These are phyloP conservation scores for Ochropleura leucogaster DNA, from an alignment of 2,888 invertebrate species.

Conservation along the genomic window DNA sequence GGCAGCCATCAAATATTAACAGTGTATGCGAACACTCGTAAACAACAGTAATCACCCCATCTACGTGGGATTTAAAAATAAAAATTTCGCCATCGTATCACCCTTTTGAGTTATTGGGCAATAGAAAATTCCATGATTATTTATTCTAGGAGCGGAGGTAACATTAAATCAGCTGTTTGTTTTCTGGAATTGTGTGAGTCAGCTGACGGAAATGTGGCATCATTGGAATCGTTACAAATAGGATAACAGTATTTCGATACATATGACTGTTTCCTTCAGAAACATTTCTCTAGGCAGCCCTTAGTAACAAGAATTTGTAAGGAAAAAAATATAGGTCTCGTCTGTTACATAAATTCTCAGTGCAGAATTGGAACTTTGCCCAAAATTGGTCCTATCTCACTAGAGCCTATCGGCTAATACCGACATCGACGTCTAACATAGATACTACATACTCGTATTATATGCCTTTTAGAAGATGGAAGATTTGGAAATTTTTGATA, in stretches of 20 bases:
- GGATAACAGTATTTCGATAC: conserved; percentile 8
- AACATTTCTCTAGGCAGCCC: background rate
- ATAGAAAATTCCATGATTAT: conserved; percentile 58
- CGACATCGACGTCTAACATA: conserved; percentile 27
- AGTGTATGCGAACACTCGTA: conserved; percentile 64
- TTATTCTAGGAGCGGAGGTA: conserved; percentile 52
- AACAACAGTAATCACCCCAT: conserved; percentile 64
- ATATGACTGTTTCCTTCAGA: conserved; percentile 11
- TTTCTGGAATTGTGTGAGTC: conserved; percentile 58
- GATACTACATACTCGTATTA: conserved; percentile 1
- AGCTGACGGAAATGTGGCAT: conserved; percentile 55
- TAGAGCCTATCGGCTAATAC: conserved; percentile 52
- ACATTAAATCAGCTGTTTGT: conserved; percentile 58
- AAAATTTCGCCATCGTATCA: conserved; percentile 54
- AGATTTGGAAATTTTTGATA: conserved; percentile 1
- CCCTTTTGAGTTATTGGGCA: conserved; percentile 65
- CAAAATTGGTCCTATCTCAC: conserved; percentile 58
- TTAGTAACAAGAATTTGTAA: conserved; percentile 43
- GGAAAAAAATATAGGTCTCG: conserved; percentile 43
- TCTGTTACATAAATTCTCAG: conserved; percentile 53
- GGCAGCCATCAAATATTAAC: conserved; percentile 61
- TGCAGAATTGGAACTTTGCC: conserved; percentile 59
- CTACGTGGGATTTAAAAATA: conserved; percentile 71
- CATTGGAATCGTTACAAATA: conserved; percentile 28
- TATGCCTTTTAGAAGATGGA: conserved; percentile 15